These are phyloP conservation scores for Spheniscus humboldti DNA, from an alignment of 2,797 vertebrate genomes.

Conservation along the genomic window DNA sequence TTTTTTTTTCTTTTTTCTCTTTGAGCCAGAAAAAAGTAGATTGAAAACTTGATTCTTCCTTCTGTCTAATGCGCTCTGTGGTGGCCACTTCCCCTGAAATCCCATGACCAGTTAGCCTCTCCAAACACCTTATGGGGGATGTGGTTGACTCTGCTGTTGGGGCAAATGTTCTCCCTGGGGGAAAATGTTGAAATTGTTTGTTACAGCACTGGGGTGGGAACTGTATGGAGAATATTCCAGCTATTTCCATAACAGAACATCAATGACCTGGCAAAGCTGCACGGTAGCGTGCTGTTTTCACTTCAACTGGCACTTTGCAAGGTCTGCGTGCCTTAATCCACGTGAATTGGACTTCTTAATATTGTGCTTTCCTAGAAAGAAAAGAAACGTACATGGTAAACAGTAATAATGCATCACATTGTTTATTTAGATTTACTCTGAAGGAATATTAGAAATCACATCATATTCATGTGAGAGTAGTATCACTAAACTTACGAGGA, in stretches of 20 bases:
- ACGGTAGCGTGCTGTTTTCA: fast-evolving
- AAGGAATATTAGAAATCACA: not conserved
- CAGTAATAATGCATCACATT: not conserved
- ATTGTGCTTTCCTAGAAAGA: not conserved
- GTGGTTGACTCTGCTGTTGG: not conserved
- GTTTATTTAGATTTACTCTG: not conserved
- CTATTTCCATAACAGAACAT: not conserved
- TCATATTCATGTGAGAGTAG: not conserved
- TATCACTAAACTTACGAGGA: not conserved
- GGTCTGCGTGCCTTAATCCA: not conserved
- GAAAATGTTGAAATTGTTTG: not conserved
- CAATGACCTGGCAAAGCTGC: not conserved
- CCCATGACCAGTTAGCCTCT: not conserved
- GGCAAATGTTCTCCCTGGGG: not conserved
- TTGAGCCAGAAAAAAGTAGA: not conserved
- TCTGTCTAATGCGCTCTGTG: fast-evolving
- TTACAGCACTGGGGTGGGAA: not conserved
- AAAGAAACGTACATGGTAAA: not conserved
- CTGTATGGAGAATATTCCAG: not conserved
- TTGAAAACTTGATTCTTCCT: not conserved
- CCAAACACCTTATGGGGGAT: not conserved
- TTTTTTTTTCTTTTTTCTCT: not conserved
- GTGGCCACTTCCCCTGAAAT: not conserved
- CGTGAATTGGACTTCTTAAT: not conserved
- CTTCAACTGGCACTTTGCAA: not conserved